Base-by-base conservation (phyloP, 2,797 vertebrate genomes). In the Ceyx erithaca region DNA sequence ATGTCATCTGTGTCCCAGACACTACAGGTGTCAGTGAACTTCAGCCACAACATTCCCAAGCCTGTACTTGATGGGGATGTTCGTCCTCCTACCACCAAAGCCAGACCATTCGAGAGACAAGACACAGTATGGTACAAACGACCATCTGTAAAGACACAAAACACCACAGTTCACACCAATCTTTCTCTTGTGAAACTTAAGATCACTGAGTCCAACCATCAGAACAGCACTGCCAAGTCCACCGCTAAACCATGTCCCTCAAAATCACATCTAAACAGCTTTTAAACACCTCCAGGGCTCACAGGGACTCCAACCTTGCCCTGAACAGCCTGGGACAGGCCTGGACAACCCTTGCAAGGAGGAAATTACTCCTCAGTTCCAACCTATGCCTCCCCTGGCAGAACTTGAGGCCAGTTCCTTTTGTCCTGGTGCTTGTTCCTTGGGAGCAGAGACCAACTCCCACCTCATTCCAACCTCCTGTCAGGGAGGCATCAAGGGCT, bases 81-180 rank as follows among this genome's bases (percentile, higher is more conserved):
- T 85, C 97, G 95, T 58, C 98, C 98, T 85, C 97, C 98, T 35
- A 97, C 41, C 75, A 97, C 87, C 43, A 98, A 31, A 54, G 96
- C 95, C 23, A 77, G 90, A 37, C 70, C 91, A 20, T 80, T 72
- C 0, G 96, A 96, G 76, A 98, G 75, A 71, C 87, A 68, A 2
- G 97, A 97, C 95, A 97, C 78, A 4, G 97, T 97, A 37, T 97
- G 97, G 94, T 96, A 96, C 85, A 98, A 81, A 20, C 97, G 95
- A 17, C 92, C 97, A 40, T 71, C 96, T 97, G 90, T 1, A 58
- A 21, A 91, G 54, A 94, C 3, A 81, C 14, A 87, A 52, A 55
- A 76, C 3, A 7, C 7, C 43, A 37, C 0, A 2, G 35, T 22
- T 72, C 62, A 75, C n/a, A 41, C 3, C 1, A 1, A 37, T 14